Evolutionary conservation across 2,797 vertebrate genomes (phyloP), one percentile per base, ranked within the genome.

Genomic region (Pseudochirops corinnae): DNA sequence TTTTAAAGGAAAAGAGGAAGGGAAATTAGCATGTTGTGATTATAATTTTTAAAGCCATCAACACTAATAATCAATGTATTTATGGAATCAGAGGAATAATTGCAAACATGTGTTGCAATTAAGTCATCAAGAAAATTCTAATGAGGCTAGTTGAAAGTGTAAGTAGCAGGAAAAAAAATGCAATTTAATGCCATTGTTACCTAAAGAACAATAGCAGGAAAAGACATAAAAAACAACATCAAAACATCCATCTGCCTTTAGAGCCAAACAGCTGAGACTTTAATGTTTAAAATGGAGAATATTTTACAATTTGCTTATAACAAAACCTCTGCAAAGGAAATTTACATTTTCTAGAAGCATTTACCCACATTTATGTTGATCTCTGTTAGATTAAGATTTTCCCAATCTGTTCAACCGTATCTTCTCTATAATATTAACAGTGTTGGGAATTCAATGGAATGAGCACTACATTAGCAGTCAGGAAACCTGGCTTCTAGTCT

Each of bases 61-160:
- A 33, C 33, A 92, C 90, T 55, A 90, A 90, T 94, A 67, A 87
- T 92, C 82, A 91, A 74, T 92, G 87, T 93, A 92, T 96, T 91
- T 90, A 91, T 16, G 10, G 62, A 90, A 96, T 94, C 93, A 96
- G 2, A 56, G 39, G 26, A 90, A 91, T 92, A 67, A 33, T 94
- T 95, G 29, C 91, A 92, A 96, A 55, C 58, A 31, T 95, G 90
- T 95, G 97, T 92, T 93, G 87, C 94, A 94, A 95, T 94, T 67
- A 87, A 57, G 26, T 90, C 55, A 82, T 93, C 60, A 87, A 94
- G 90, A 92, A 96, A 93, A 50, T 57, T 82, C 91, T 93, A 21
- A n/a, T 56, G 92, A 91, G n/a, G 53, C 87, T 74, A 10, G 29
- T 93, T 94, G 91, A 91, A 95, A 87, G 87, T 57, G 50, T 92